Evolutionary conservation across 2,888 invertebrate species (phyloP), one percentile per base, ranked within the genome.

Genomic region (Strigamia crassipes): DNA sequence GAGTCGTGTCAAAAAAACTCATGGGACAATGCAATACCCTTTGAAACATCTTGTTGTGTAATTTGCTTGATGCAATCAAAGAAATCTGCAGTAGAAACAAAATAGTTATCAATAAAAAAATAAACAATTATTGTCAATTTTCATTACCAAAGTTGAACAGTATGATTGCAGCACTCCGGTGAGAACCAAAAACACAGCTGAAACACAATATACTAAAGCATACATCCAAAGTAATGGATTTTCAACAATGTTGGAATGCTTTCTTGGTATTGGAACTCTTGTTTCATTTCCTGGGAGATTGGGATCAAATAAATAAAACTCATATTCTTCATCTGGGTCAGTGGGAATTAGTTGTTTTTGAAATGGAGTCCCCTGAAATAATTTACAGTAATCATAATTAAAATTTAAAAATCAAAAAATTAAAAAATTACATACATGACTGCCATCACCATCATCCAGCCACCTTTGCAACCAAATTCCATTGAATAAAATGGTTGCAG

Each of bases 1-100:
- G 89, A 10, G 88, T 89, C 3, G 85, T 85, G 84, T 89, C 89
- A 84, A 90, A 89, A 84, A 89, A 89, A 13, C 85, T 84, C 83
- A 88, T 86, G 5, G 88, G 86, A 82, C 87, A 87, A 85, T 87
- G 85, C 38, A 87, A 83, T 4, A 88, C 85, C 85, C 86, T 85
- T 13, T 83, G 61, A 78, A 89, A 85, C 85, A 89, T 86, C 38
- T 84, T 82, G 66, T 86, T 85, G 84, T 89, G 89, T 61, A 90
- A 86, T 10, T 84, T 85, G 79, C 87, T 88, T 5, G 89, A 87
- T 1, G 89, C 89, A n/a, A n/a, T 12, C n/a, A 81, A 18, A 6
- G 87, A 82, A 2, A 84, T 83, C 86, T 79, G 21, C 5, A 79
- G 38, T 38, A 13, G 38, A 15, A 79, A 77, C 34, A 77, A 15